Evolutionary conservation across 2,113 vertebrate genomes (phyloP).

Genomic region (Delphinapterus leucas): DNA sequence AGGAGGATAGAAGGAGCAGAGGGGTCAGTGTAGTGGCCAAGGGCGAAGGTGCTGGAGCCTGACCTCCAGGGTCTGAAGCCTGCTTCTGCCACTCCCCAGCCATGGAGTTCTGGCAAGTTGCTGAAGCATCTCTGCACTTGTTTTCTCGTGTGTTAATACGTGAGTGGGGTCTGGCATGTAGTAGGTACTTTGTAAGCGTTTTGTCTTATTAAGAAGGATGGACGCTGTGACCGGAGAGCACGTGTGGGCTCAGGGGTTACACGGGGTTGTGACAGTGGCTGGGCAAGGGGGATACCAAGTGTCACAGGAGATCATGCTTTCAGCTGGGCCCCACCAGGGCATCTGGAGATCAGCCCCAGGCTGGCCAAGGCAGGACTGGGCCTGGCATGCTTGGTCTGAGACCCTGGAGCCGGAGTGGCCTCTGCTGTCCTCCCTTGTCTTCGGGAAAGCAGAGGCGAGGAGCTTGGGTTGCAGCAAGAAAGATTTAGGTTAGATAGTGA

Average conservation of each 20-base stretch:
- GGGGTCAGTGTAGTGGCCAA: not conserved
- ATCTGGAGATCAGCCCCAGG: not conserved
- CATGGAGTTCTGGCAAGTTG: not conserved
- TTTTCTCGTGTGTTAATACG: not conserved
- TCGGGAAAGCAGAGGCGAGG: not conserved
- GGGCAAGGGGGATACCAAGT: not conserved
- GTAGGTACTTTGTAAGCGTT: not conserved
- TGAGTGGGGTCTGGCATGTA: not conserved
- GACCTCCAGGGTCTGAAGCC: not conserved
- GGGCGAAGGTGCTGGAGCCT: not conserved
- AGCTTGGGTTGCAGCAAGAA: slow-evolving; percentile 12
- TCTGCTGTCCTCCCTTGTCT: not conserved
- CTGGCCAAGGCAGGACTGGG: not conserved
- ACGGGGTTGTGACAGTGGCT: not conserved
- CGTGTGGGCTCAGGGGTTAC: not conserved
- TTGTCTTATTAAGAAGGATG: not conserved
- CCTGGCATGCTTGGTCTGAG: not conserved
- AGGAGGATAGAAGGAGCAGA: not conserved
- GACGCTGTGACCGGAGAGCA: not conserved
- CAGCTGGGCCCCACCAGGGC: not conserved
- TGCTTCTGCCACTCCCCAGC: not conserved
- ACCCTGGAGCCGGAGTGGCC: not conserved
- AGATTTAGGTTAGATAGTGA: slow-evolving; percentile 52
- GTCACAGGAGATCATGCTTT: not conserved
- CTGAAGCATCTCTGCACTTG: not conserved